Percentiles rank a stretch among this genome's conserved stretches.
These are phyloP conservation scores for Scaptomyza reducta DNA, from an alignment of 2,888 invertebrate genomes.

Conservation along the genomic window DNA sequence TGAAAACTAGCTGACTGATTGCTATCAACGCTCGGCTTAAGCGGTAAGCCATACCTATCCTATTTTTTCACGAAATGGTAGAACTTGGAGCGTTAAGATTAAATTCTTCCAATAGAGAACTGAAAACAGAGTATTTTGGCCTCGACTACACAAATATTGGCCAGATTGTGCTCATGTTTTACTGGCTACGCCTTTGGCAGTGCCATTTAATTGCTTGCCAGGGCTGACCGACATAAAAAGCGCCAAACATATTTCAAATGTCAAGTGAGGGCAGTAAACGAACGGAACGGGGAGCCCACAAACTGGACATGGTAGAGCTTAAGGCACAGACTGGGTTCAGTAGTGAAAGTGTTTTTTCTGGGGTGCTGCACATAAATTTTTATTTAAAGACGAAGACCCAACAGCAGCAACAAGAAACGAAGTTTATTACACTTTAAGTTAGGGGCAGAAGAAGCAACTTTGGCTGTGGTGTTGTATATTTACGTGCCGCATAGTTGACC, in stretches of 20 bases:
- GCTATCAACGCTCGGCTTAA: background rate
- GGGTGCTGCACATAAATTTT: constrained; percentile 67
- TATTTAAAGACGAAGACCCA: constrained; percentile 65
- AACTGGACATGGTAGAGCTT: constrained; percentile 30
- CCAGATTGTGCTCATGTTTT: background rate
- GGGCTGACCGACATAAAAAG: constrained; percentile 69
- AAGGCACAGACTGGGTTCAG: constrained; percentile 25
- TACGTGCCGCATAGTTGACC: constrained; percentile 33
- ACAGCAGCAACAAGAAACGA: constrained; percentile 21
- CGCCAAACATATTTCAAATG: constrained; percentile 72
- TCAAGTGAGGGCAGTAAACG: constrained; percentile 36
- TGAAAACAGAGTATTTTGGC: constrained; percentile 19
- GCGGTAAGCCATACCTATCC: background rate
- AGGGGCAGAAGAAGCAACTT: background rate
- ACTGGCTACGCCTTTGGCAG: constrained; percentile 33
- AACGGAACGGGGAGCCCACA: background rate
- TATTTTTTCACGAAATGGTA: too few relatives aligned
- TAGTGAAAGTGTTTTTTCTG: constrained; percentile 49
- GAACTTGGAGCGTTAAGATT: too few relatives aligned
- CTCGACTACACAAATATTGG: background rate
- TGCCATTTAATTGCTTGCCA: constrained; percentile 63
- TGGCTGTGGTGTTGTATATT: constrained; percentile 1
- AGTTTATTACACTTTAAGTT: constrained; percentile 65
- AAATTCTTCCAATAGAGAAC: too few relatives aligned
- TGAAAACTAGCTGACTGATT: too few relatives aligned